phyloP scores from a whole-genome alignment of 1,140 invertebrate genomes.

The Bombus fervidus region DNA sequence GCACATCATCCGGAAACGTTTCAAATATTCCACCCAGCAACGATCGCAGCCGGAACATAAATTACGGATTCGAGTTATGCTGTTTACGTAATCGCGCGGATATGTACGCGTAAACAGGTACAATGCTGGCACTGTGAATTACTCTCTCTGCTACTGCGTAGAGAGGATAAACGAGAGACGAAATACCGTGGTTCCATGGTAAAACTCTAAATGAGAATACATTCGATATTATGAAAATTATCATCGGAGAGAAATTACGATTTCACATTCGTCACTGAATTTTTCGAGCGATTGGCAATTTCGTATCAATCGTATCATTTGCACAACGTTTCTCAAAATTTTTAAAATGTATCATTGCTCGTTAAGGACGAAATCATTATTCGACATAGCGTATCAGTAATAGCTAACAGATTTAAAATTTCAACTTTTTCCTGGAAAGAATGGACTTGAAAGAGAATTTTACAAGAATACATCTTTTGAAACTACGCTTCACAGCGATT shows the following conservation, averaged over 20 bases:
- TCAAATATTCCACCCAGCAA: constrained; percentile 9
- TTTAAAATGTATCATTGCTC: neutral
- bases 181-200: neutral
- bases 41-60: neutral
- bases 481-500: constrained; percentile 18
- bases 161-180: neutral
- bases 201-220: neutral
- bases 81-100: constrained; percentile 28
- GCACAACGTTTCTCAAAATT: too few species aligned
- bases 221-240: neutral
- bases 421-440: too few species aligned
- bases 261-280: neutral
- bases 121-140: neutral
- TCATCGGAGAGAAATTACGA: neutral
- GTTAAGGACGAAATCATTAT: neutral
- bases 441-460: too few species aligned
- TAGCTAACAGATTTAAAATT: neutral
- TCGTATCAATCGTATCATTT: neutral
- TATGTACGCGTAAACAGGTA: too few species aligned
- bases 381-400: neutral
- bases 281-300: neutral
- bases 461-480: constrained; percentile 3
- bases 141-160: neutral
- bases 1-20: neutral
- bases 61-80: constrained; percentile 11